Evolutionary conservation across 2,797 vertebrate species (phyloP).

Genomic region (Eupleurogrammus muticus): DNA sequence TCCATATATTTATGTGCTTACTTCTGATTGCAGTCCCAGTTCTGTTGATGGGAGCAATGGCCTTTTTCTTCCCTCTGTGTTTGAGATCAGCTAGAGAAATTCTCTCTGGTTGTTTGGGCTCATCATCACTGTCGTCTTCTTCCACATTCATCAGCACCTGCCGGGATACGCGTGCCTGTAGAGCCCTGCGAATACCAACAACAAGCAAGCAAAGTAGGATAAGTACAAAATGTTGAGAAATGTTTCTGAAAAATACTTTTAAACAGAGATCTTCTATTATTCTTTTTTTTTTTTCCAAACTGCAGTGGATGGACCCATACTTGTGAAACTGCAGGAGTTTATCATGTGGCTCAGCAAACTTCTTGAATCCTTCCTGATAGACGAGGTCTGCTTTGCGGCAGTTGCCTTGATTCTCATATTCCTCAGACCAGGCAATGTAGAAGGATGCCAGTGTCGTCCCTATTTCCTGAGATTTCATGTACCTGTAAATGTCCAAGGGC

Average conservation of each 20-base stretch:
- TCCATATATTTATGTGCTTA: constrained; percentile 59
- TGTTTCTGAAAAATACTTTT: neutral
- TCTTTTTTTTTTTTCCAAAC: neutral
- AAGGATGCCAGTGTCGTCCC: constrained; percentile 87
- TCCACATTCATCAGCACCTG: constrained; percentile 86
- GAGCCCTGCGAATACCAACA: constrained; percentile 80
- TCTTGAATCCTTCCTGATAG: constrained; percentile 91
- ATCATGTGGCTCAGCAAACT: constrained; percentile 88
- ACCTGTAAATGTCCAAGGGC: constrained; percentile 92
- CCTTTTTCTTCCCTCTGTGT: constrained; percentile 91
- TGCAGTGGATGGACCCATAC: constrained; percentile 71
- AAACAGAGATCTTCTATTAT: neutral
- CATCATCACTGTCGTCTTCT: constrained; percentile 69
- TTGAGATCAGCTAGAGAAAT: constrained; percentile 88
- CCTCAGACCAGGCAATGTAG: constrained; percentile 96
- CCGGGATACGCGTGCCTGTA: constrained; percentile 93
- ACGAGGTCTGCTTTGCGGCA: constrained; percentile 90
- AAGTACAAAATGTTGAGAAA: neutral
- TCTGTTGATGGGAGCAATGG: constrained; percentile 87
- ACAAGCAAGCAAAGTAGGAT: neutral
- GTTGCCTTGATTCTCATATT: constrained; percentile 90
- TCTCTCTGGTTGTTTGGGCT: constrained; percentile 84
- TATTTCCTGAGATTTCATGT: constrained; percentile 91
- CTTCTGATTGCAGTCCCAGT: constrained; percentile 85
- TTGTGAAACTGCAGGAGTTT: constrained; percentile 91